phyloP scores from a whole-genome alignment of 2,797 vertebrate species.

The Bradypodion pumilum region DNA sequence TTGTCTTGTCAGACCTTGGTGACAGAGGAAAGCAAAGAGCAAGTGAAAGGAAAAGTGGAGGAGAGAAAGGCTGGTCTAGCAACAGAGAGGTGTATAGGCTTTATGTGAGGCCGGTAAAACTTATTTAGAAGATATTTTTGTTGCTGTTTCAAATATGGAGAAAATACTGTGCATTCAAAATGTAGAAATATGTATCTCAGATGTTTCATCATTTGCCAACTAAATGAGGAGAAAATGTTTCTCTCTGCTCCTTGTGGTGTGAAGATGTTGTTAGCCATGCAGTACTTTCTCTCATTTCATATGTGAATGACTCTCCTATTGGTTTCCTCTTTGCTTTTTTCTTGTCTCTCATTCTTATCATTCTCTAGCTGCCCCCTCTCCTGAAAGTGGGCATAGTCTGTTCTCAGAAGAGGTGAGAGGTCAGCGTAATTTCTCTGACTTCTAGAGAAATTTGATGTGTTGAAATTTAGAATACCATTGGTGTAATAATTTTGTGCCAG shows the following conservation, averaged over 20 bases:
- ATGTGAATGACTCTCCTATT: background rate
- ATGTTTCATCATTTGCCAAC: background rate
- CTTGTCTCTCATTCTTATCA: background rate
- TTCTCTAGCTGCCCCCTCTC: background rate
- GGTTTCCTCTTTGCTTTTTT: background rate
- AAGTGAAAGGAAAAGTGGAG: too few species aligned
- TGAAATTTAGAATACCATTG: background rate
- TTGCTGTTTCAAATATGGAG: background rate
- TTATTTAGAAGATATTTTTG: background rate
- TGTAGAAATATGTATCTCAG: background rate
- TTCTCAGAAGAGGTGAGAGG: background rate
- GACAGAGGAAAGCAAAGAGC: too few species aligned
- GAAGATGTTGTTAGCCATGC: background rate
- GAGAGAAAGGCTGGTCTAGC: too few species aligned
- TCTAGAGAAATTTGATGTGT: background rate
- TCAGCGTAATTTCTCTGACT: slow-evolving; percentile 11
- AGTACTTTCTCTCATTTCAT: background rate
- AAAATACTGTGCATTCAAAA: background rate
- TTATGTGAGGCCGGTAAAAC: slow-evolving; percentile 1
- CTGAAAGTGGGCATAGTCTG: slow-evolving; percentile 7
- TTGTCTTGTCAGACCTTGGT: too few species aligned
- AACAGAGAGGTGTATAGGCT: too few species aligned
- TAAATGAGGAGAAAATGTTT: background rate
- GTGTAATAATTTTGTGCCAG: too few species aligned
- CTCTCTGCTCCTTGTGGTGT: background rate